Conservation (phyloP, 2,888 invertebrate species). For the Mylabris sibirica region DNA sequence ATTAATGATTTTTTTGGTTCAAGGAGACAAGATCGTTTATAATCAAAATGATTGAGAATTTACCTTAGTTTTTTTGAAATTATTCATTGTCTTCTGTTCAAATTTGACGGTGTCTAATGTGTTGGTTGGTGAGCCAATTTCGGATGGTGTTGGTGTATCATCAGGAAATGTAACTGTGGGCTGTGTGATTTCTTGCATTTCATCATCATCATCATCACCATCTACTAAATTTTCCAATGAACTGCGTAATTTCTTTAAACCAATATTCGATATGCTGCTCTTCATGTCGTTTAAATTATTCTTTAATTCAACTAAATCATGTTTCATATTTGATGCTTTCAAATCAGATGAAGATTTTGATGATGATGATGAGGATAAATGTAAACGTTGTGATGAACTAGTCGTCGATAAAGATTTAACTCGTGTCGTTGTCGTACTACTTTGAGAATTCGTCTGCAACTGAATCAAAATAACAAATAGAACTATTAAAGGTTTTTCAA, state of each 20-base stretch:
- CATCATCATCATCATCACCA: conserved; percentile 63
- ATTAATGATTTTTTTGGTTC: neutral
- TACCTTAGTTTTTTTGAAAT: conserved; percentile 77
- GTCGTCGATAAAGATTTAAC: conserved; percentile 63
- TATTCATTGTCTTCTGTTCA: conserved; percentile 83
- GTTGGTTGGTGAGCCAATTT: conserved; percentile 58
- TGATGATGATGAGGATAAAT: conserved; percentile 58
- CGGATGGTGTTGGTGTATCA: conserved; percentile 73
- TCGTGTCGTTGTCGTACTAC: conserved; percentile 66
- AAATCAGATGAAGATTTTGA: conserved; percentile 70
- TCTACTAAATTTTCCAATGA: conserved; percentile 84
- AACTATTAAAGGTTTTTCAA: neutral
- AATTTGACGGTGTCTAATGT: conserved; percentile 76
- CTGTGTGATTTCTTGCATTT: conserved; percentile 61
- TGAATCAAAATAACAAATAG: conserved; percentile 39
- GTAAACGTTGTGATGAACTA: conserved; percentile 51
- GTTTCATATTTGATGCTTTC: conserved; percentile 84
- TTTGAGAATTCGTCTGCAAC: conserved; percentile 66
- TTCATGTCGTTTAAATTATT: conserved; percentile 89
- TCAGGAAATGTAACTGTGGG: conserved; percentile 85
- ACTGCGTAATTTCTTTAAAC: conserved; percentile 64
- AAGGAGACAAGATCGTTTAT: neutral
- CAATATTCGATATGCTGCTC: conserved; percentile 63
- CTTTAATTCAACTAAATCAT: conserved; percentile 79
- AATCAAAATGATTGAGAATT: conserved; percentile 28